Base-by-base conservation (phyloP, 2,797 vertebrate species). In the Danio kyathit region DNA sequence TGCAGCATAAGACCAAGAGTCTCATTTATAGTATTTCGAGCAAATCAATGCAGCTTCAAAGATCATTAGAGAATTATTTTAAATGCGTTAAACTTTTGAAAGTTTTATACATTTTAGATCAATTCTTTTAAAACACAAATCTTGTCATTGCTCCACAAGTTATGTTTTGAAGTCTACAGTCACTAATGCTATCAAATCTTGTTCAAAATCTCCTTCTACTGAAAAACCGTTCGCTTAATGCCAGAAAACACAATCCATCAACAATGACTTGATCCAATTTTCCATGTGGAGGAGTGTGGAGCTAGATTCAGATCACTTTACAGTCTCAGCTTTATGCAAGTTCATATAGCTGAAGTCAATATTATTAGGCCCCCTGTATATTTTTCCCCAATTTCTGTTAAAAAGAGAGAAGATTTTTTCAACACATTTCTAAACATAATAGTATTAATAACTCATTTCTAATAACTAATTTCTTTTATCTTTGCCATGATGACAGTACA, bases 261-360 rank as follows among this genome's bases (percentile, higher is more conserved):
- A 59, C 56, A 10, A 21, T 65, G 29, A 76, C 60, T 52, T 71
- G 69, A 71, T 71, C 38, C 51, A 54, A 54, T 71, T 71, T 54
- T 17, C 51, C 6, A 56, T 43, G 38, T 54, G 29, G 49, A 41
- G 67, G 49, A 70, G 49, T 71, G 51, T 41, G 69, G n/a, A n/a
- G n/a, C 10, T 40, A 41, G 49, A 71, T 65, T 63, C 60, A 75
- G 14, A 75, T 75, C 46, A 75, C 29, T 71, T 71, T 71, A 54
- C 44, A 61, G 38, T 52, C n/a, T 6, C 12, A 19, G 38, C 13
- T 52, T 14, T 63, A 38, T 11, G 48, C 48, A 51, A 40, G 49
- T 63, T 74, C 0, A 29, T 29, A 29, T 29, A 29, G 29, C 3
- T 29, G 3, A 3, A 29, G 29, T 29, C 29, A 29, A 29, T 29